phyloP scores from a whole-genome alignment of 2,113 vertebrate species.

The Anhinga rufa region DNA sequence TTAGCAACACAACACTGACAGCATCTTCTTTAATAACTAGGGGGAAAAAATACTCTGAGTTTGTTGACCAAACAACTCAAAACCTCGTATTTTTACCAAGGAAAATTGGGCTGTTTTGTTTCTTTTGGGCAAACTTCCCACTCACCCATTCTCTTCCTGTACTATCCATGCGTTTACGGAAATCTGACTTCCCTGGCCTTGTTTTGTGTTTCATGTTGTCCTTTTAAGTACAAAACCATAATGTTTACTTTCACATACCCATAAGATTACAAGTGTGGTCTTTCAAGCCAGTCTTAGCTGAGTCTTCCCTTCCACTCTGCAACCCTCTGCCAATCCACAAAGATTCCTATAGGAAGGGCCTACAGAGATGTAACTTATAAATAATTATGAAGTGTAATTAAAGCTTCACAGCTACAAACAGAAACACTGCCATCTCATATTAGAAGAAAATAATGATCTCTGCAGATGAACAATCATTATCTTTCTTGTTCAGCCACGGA shows the following conservation, averaged over 20 bases:
- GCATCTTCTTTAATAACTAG: background rate
- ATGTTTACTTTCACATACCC: background rate
- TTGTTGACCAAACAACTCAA: background rate
- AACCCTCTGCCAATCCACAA: background rate
- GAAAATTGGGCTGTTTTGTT: background rate
- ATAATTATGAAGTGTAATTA: background rate
- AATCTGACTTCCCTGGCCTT: background rate
- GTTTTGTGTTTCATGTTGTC: background rate
- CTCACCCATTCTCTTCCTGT: background rate
- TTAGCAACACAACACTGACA: background rate
- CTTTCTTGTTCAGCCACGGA: background rate
- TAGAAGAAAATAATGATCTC: conserved; percentile 14
- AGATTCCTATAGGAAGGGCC: background rate
- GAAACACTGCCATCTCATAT: background rate
- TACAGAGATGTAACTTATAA: background rate
- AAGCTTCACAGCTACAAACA: background rate
- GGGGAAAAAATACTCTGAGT: background rate
- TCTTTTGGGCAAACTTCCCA: background rate
- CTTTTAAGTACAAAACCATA: background rate
- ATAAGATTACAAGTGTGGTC: background rate
- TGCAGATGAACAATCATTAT: background rate
- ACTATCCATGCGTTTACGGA: background rate
- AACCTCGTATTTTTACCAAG: background rate
- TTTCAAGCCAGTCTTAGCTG: background rate
- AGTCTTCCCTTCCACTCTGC: background rate